Conservation (phyloP, 2,888 invertebrate species). For the Heliconius aoede region DNA sequence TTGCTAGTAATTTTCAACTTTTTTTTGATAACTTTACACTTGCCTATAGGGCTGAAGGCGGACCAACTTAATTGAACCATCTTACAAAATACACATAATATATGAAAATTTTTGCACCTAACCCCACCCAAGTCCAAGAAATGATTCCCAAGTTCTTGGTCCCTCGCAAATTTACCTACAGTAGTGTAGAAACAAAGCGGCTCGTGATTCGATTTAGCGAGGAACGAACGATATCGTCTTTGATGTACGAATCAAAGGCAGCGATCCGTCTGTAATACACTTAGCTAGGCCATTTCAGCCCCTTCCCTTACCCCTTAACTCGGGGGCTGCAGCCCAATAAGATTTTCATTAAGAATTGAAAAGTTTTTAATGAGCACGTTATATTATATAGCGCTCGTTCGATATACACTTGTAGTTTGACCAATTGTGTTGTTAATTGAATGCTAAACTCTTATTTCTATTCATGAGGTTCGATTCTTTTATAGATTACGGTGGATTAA, state of each 20-base stretch:
- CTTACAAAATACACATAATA: neutral
- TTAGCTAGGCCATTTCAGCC: slow-evolving; percentile 79
- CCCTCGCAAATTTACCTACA: slow-evolving; percentile 49
- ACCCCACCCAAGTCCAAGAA: slow-evolving; percentile 26
- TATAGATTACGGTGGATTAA: slow-evolving; percentile 9
- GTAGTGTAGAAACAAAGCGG: slow-evolving; percentile 75
- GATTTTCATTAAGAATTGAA: slow-evolving; percentile 82
- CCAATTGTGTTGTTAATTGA: slow-evolving; percentile 44
- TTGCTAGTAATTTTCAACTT: too few relatives aligned
- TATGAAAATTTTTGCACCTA: slow-evolving; percentile 30
- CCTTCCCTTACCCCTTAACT: slow-evolving; percentile 48
- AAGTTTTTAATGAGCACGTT: slow-evolving; percentile 80
- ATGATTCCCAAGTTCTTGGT: slow-evolving; percentile 39
- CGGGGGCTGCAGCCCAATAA: slow-evolving; percentile 72
- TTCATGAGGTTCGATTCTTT: slow-evolving; percentile 34
- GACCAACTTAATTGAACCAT: neutral
- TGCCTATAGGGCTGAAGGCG: too few relatives aligned
- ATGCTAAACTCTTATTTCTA: slow-evolving; percentile 39
- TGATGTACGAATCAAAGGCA: slow-evolving; percentile 84
- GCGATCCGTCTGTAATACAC: slow-evolving; percentile 82
- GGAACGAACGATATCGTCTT: slow-evolving; percentile 79
- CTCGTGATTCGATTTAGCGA: slow-evolving; percentile 78
- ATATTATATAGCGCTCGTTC: slow-evolving; percentile 57
- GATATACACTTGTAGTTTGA: slow-evolving; percentile 40
- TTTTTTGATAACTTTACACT: too few relatives aligned